Base-by-base conservation (phyloP, 23 tunicate species). In the Oikopleura vanhoeffeni region DNA sequence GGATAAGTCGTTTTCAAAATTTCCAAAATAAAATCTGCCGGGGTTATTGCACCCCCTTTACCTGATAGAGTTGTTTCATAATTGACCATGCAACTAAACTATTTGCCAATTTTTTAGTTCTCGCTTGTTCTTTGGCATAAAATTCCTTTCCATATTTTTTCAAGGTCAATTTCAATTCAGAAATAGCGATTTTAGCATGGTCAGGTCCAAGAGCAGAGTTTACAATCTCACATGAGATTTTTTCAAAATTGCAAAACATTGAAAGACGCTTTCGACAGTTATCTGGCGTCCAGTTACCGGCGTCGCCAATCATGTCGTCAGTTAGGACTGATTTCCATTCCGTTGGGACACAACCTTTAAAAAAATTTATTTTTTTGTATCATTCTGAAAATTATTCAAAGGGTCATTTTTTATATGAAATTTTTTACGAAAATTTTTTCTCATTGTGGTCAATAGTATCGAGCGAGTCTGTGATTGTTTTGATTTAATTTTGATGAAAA, bases 261-360 rank as follows among this genome's bases (percentile, higher is more conserved):
- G 79, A 71, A 33, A 71, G 79, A 13, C 79, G 79, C 38, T 71
- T 71, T 28, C 79, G 79, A 71, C 79, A 71, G 38, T 71, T 71
- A 38, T 71, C 79, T 38, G 79, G 79, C 38, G 79, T 71, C 79
- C 79, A 71, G 38, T 71, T 71, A 13, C 79, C 79, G 32, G 79
- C 79, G 4, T 33, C 79, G 2, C 3, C 79, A 18, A 71, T 18
- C 27, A 13, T 18, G 79, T 71, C 79, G 38, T 71, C 79, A 38
- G 79, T 71, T 28, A 71, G 35, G 2, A 71, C 79, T 33, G 79
- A 18, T 71, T 71, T 71, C 79, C 79, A 71, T 30, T 71, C 79
- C 36, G 79, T 71, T 28, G 79, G 79, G 34, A 71, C 79, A 30
- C 79, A 71, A 2, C 79, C 79, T n/a, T n/a, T n/a, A n/a, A n/a